Evolutionary conservation across 2,797 vertebrate genomes (phyloP), one percentile per base, ranked within the genome.

Genomic region (Macrochelys suwanniensis): DNA sequence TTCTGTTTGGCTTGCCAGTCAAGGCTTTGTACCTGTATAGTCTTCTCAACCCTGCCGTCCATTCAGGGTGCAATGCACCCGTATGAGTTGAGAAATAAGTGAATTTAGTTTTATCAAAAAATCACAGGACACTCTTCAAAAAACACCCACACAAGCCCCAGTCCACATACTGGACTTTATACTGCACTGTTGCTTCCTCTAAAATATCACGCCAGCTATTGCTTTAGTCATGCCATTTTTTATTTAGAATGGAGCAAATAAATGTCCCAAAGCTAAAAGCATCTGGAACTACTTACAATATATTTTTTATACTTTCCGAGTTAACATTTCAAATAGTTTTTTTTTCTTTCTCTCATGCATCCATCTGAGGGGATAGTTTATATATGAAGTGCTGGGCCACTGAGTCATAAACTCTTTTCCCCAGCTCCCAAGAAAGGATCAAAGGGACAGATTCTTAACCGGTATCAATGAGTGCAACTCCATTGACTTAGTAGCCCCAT

Each of bases 151-250:
- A 15, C 42, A 94, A 3, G 81, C n/a, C 28, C 76, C 94, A 86
- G 33, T 81, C 92, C 74, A 21, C 37, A 89, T 93, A 94, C 92
- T 95, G 88, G 90, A 92, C 88, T 88, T 82, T 68, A 77, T 49
- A 80, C 51, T 94, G 28, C 80, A 95, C 89, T 94, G 53, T 94
- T 95, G 92, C 28, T 85, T 71, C 45, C 85, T 78, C 42, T 91
- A 93, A 95, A 97, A 91, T 85, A 84, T 87, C 26, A 26, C 85
- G 7, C 5, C 83, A 10, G 28, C 88, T 96, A 93, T 87, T 92
- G 47, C 82, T 93, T 92, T 94, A 80, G 11, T 92, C 28, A 37
- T 96, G 61, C 47, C 57, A 90, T 90, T 96, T 84, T 97, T 93
- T 90, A 89, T 85, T 89, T 87, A 94, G 74, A 94, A 51, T 61